Evolutionary conservation across 1,140 invertebrate species (phyloP), one percentile per base, ranked within the genome.

Genomic region (Penaeus indicus): DNA sequence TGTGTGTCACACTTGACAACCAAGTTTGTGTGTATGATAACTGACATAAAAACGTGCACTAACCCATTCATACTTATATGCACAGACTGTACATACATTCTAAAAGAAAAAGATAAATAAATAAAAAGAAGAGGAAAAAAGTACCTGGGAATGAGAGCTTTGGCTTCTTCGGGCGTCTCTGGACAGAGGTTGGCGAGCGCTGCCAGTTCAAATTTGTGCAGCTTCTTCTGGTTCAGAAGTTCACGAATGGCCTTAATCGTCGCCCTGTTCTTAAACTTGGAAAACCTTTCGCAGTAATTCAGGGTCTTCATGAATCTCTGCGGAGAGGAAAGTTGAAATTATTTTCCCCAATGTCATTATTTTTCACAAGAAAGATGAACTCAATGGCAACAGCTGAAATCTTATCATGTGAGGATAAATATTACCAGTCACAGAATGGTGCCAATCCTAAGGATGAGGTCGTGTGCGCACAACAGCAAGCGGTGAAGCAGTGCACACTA

Each of bases 141-240:
- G 42, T 92, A 94, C 92, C 97, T 98, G 79, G 98, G 98, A 92
- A 99, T 99, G 5, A 99, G 93, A 62, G 98, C 96, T 94, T 99
- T 99, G 0, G 98, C 98, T 94, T 99, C 98, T 92, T 99, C 98
- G 0, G 98, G 96, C 32, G 97, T 98, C 94, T 99, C 98, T 0
- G 99, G 99, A 93, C 98, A 99, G 4, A 99, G 93, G 94, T 99
- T 99, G 3, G 98, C 98, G 84, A 99, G 94, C 38, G 98, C 97
- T 4, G 99, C 98, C 32, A 99, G 94, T 93, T 99, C 99, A 94
- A 99, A 99, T 94, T 99, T 99, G 93, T 99, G 99, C 18, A 99
- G 93, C 92, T 99, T 98, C 92, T 99, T 99, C 92, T 97, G 96
- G 93, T 96, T 96, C n/a, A 99, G 93, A 85, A 98, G 94, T 96